Conservation (phyloP, 2,888 invertebrate species). For the Sclerodermus sp. region DNA sequence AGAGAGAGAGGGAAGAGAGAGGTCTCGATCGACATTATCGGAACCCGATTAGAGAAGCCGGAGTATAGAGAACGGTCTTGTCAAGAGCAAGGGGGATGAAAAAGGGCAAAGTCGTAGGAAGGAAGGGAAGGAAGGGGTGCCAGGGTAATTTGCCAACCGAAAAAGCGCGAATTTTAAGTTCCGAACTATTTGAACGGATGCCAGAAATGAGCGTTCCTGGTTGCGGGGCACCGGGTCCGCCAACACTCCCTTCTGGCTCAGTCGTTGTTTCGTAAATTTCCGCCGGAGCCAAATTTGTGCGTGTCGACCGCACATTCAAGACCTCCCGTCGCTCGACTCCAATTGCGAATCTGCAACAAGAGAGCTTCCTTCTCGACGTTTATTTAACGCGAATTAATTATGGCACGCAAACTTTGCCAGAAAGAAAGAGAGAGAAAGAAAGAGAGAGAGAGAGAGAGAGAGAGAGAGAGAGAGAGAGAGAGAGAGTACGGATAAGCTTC, state of each 20-base stretch:
- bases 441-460: not conserved
- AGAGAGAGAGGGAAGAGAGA: not conserved
- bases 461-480: not conserved
- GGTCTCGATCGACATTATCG: conserved; percentile 29
- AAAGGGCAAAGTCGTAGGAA: conserved; percentile 3
- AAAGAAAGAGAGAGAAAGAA: not conserved
- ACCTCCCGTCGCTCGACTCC: not conserved
- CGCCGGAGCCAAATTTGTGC: too few relatives aligned
- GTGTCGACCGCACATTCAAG: not conserved
- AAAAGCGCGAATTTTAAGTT: conserved; percentile 41
- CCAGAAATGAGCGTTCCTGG: conserved; percentile 35
- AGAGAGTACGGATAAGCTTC: not conserved
- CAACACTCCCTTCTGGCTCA: too few relatives aligned
- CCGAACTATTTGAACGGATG: conserved; percentile 46
- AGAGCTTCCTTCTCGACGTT: not conserved
- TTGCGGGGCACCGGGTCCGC: not conserved
- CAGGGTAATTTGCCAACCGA: conserved; percentile 10
- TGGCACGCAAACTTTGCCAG: conserved; percentile 13
- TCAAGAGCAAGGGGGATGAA: not conserved
- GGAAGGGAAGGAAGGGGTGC: conserved; percentile 1
- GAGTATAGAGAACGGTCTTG: conserved; percentile 1
- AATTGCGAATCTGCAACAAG: not conserved
- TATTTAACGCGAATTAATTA: conserved; percentile 36
- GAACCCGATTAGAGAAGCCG: conserved; percentile 27
- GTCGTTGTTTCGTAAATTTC: too few relatives aligned